Base-by-base conservation (phyloP, 2,797 vertebrate genomes). In the Halcyon badia region DNA sequence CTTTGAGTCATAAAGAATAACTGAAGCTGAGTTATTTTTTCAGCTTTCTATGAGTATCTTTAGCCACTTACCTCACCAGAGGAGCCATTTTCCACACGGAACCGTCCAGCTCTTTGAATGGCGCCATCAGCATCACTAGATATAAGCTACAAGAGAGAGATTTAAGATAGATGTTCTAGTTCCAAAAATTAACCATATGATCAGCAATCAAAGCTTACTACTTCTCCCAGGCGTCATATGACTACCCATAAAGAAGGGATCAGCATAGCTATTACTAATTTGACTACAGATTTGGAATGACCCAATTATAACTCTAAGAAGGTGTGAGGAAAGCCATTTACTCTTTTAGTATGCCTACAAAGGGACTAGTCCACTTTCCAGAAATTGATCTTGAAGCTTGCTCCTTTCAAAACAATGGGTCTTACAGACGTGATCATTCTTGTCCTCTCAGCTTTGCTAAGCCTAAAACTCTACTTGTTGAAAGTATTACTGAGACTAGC, bases 101-200 rank as follows among this genome's bases (percentile, higher is more conserved):
- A 99, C 94, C 99, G 98, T n/a, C 99, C 99, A 25, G 99, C 99
- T 98, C 99, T 99, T 97, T 99, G 99, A 97, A 99, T 99, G 93
- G 99, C 99, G 97, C 99, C 99, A 96, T 99, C 99, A 39, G 99
- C 99, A 91, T 99, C 99, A 78, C 99, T 99, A 97, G 99, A 99
- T 97, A 99, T 99, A 96, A 99, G 99, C 99, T 99, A 54, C 7
- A 93, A 89, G 64, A 94, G 57, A 58, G 22, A 39, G 11, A 39
- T 85, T 88, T 58, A 66, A 83, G 49, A 94, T 1, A 96, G 51
- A 84, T 22, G 7, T 75, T 76, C 28, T 82, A 82, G 24, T 49
- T 65, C n/a, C 17, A 75, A 87, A 90, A 25, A 52, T 12, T 12
- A 78, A 52, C 41, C 56, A 46, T n/a, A 64, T 1, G 1, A 78